phyloP scores from a whole-genome alignment of 2,797 vertebrate genomes.

The Pangasius larnaudii region DNA sequence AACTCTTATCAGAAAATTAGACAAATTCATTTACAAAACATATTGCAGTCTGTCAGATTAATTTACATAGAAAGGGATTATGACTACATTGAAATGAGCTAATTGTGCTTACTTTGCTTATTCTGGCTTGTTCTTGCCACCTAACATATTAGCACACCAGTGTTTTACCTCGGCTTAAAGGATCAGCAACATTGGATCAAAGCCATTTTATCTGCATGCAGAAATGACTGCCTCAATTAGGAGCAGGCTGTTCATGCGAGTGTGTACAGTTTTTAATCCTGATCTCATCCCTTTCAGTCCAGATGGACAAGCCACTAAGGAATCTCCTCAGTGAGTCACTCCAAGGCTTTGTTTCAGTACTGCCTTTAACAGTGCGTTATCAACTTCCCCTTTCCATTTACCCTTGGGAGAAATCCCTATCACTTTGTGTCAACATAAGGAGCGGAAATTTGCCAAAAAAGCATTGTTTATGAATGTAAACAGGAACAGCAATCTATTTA shows the following conservation, averaged over 20 bases:
- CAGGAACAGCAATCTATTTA: background rate
- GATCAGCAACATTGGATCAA: conserved; percentile 13
- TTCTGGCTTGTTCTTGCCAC: background rate
- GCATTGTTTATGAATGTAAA: background rate
- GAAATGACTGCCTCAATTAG: conserved; percentile 1
- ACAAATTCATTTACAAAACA: conserved; percentile 30
- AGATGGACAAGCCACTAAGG: conserved; percentile 48
- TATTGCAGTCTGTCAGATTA: conserved; percentile 31
- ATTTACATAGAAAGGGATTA: conserved; percentile 44
- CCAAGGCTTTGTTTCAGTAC: background rate
- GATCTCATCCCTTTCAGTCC: conserved; percentile 39
- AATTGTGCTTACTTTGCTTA: conserved; percentile 27
- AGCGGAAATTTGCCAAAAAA: background rate
- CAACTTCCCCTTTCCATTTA: background rate
- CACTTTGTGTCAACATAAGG: background rate
- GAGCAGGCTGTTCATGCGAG: conserved; percentile 1
- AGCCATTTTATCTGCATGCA: background rate
- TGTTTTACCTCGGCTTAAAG: conserved; percentile 12
- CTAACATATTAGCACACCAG: background rate
- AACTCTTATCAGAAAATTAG: background rate
- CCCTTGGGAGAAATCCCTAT: background rate
- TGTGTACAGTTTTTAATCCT: conserved; percentile 17
- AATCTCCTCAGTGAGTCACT: conserved; percentile 54
- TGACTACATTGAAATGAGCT: conserved; percentile 1
- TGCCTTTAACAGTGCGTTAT: background rate